Evolutionary conservation across 2,888 invertebrate species (phyloP).

Genomic region (Ditylenchus weischeri): DNA sequence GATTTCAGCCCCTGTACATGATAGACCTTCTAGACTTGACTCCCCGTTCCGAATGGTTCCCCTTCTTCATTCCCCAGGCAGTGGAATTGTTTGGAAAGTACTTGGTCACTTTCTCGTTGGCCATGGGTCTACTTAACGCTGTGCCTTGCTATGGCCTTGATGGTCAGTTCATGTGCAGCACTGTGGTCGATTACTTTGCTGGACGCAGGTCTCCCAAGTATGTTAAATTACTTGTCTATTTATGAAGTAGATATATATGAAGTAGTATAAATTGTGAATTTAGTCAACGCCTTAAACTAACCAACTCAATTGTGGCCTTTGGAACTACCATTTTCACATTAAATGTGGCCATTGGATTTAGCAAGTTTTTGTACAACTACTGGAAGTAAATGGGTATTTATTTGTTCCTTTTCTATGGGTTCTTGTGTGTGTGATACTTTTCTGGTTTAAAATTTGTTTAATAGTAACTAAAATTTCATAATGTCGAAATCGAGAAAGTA

Average conservation of each 20-base stretch:
- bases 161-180: slow-evolving; percentile 79
- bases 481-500: too few relatives aligned
- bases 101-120: slow-evolving; percentile 76
- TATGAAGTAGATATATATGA: too few relatives aligned
- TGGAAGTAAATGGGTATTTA: neutral
- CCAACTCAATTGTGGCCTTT: slow-evolving; percentile 22
- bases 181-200: slow-evolving; percentile 56
- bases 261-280: neutral
- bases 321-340: slow-evolving; percentile 32
- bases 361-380: slow-evolving; percentile 24
- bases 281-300: slow-evolving; percentile 27
- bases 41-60: slow-evolving; percentile 36
- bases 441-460: too few relatives aligned
- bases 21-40: slow-evolving; percentile 34
- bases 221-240: slow-evolving; percentile 13
- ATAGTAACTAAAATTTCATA: too few relatives aligned
- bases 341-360: slow-evolving; percentile 32
- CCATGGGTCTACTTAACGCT: slow-evolving; percentile 82
- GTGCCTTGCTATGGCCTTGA: slow-evolving; percentile 89
- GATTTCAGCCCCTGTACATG: slow-evolving; percentile 38
- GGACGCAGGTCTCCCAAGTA: slow-evolving; percentile 18
- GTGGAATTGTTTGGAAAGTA: slow-evolving; percentile 45
- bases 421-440: too few relatives aligned
- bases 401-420: too few relatives aligned
- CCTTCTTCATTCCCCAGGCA: slow-evolving; percentile 35